phyloP scores from a whole-genome alignment of 1,140 invertebrate genomes.

The Aphelenchoides fujianensis region DNA sequence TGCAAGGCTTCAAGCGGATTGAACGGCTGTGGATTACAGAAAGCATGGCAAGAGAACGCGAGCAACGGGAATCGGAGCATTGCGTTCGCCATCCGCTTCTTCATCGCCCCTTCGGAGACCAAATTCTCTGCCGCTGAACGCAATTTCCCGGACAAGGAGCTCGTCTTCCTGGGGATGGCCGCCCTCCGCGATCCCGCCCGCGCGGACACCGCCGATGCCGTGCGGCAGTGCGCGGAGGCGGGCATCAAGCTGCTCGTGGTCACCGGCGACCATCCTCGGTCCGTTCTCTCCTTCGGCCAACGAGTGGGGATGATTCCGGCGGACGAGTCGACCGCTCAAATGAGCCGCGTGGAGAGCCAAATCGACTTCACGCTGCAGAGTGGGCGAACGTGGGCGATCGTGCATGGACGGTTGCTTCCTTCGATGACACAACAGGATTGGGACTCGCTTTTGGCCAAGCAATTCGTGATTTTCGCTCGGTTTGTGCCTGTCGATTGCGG shows the following conservation, averaged over 20 bases:
- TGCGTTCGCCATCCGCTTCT: slow-evolving; percentile 44
- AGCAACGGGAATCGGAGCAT: slow-evolving; percentile 47
- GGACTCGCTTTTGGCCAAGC: slow-evolving; percentile 62
- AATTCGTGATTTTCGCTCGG: slow-evolving; percentile 65
- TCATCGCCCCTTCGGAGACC: slow-evolving; percentile 30
- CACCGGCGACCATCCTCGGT: slow-evolving; percentile 51
- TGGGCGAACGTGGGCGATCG: slow-evolving; percentile 20
- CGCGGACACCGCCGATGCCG: slow-evolving; percentile 38
- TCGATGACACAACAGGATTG: slow-evolving; percentile 19
- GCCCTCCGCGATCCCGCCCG: slow-evolving; percentile 47
- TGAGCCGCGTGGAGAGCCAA: slow-evolving; percentile 11
- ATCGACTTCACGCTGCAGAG: neutral
- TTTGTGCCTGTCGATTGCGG: slow-evolving; percentile 39
- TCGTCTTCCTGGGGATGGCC: slow-evolving; percentile 48
- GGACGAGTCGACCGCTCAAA: slow-evolving; percentile 3
- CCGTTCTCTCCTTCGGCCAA: slow-evolving; percentile 23
- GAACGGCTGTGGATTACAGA: slow-evolving; percentile 13
- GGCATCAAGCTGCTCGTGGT: slow-evolving; percentile 50
- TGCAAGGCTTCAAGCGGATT: slow-evolving; percentile 24
- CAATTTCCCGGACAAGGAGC: slow-evolving; percentile 32
- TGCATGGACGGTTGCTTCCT: slow-evolving; percentile 18
- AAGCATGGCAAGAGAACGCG: slow-evolving; percentile 35
- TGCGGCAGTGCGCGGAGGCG: slow-evolving; percentile 48
- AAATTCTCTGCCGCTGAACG: slow-evolving; percentile 21
- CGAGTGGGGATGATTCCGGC: slow-evolving; percentile 29